Evolutionary conservation across 2,797 vertebrate species (phyloP).

Genomic region (Holocentrus rufus): DNA sequence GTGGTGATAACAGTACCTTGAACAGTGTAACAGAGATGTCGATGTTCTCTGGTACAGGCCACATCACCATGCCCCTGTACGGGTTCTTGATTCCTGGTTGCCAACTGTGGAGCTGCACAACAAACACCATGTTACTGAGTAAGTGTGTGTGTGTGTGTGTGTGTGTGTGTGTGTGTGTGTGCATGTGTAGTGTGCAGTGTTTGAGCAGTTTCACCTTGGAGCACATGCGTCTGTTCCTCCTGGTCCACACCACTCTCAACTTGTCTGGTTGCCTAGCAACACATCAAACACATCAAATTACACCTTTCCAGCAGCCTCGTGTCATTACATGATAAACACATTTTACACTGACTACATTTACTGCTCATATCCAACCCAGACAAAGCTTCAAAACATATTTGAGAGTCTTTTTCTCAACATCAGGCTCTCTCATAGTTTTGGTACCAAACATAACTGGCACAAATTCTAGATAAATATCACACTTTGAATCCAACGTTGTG

Average conservation of each 20-base stretch:
- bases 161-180: conserved; percentile 8
- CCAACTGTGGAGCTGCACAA: conserved; percentile 89
- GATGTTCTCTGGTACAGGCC: conserved; percentile 93
- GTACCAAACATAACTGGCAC: too few relatives aligned
- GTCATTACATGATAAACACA: conserved; percentile 7
- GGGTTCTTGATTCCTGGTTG: conserved; percentile 94
- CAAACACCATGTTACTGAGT: conserved; percentile 13
- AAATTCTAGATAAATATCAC: too few relatives aligned
- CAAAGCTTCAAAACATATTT: too few relatives aligned
- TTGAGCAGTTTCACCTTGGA: conserved; percentile 84
- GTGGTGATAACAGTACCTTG: conserved; percentile 78
- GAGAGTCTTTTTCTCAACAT: not conserved
- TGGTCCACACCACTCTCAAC: conserved; percentile 91
- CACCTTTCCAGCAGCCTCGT: not conserved
- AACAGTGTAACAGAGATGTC: conserved; percentile 93
- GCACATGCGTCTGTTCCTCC: conserved; percentile 90
- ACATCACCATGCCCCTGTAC: conserved; percentile 89
- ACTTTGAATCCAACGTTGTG: too few relatives aligned
- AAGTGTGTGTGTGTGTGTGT: conserved; percentile 4
- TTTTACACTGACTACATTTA: conserved; percentile 1
- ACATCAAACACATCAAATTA: conserved; percentile 38
- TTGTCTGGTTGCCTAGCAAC: conserved; percentile 92
- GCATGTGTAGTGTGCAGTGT: conserved; percentile 13
- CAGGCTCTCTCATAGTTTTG: not conserved
- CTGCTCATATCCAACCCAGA: not conserved